These are phyloP conservation scores for Agriopis leucophaearia DNA, from an alignment of 2,888 invertebrate species.

Conservation along the genomic window DNA sequence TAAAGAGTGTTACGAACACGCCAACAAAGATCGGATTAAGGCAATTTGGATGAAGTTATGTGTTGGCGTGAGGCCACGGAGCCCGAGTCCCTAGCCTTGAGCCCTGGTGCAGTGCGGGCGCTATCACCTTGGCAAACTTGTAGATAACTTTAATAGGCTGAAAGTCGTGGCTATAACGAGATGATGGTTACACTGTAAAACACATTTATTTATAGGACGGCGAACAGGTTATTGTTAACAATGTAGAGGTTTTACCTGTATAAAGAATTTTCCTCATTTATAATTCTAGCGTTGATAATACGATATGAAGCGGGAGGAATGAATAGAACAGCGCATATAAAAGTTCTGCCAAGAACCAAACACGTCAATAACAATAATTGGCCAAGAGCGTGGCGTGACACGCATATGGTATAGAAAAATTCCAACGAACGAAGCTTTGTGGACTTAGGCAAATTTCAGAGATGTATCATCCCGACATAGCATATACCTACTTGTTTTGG, in stretches of 20 bases:
- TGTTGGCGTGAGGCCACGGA: constrained; percentile 56
- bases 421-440: too few relatives aligned
- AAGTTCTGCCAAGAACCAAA: constrained; percentile 47
- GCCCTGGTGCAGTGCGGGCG: constrained; percentile 62
- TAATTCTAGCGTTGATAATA: not conserved
- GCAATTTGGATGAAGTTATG: constrained; percentile 34
- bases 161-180: constrained; percentile 16
- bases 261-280: not conserved
- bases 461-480: too few relatives aligned
- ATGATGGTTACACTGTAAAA: constrained; percentile 8
- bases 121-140: constrained; percentile 56
- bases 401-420: too few relatives aligned
- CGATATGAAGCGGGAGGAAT: constrained; percentile 19
- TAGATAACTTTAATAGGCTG: constrained; percentile 35
- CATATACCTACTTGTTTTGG: too few relatives aligned
- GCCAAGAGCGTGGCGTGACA: too few relatives aligned
- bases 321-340: constrained; percentile 27
- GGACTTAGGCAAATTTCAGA: too few relatives aligned
- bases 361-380: constrained; percentile 47
- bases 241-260: not conserved
- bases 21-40: constrained; percentile 2
- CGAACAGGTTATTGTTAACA: not conserved
- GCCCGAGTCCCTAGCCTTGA: constrained; percentile 49
- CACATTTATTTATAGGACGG: not conserved
- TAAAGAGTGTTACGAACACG: not conserved